Percentiles rank a stretch among this genome's conserved stretches.
Evolutionary conservation across 2,113 vertebrate genomes (phyloP).

Genomic region (Corythoichthys intestinalis): DNA sequence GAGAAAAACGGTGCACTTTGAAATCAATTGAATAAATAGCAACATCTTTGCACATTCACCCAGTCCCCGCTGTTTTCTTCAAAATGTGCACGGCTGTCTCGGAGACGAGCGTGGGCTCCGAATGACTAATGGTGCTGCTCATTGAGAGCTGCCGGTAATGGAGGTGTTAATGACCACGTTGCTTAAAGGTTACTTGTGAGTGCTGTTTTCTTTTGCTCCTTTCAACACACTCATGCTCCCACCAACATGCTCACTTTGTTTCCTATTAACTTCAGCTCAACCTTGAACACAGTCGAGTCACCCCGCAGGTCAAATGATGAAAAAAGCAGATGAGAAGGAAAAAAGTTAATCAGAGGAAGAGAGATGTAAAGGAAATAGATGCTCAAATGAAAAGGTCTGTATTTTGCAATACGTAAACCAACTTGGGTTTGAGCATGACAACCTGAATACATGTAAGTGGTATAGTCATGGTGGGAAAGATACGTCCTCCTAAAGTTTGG

Average conservation of each 20-base stretch:
- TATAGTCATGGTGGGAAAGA: too few species aligned
- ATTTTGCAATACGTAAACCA: constrained; percentile 47
- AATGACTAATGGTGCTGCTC: constrained; percentile 60
- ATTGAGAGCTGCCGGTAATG: constrained; percentile 57
- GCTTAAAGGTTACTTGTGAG: constrained; percentile 65
- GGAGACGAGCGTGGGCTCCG: constrained; percentile 45
- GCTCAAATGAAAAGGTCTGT: constrained; percentile 59
- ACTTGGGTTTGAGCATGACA: constrained; percentile 19
- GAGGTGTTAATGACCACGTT: constrained; percentile 65
- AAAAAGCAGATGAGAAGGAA: constrained; percentile 57
- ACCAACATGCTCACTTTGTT: constrained; percentile 56
- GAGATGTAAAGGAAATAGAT: constrained; percentile 25
- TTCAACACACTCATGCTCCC: constrained; percentile 58
- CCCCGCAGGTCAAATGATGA: constrained; percentile 62
- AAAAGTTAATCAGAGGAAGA: constrained; percentile 55
- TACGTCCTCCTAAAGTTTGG: too few species aligned
- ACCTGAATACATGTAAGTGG: not conserved
- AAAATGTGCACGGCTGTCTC: constrained; percentile 35
- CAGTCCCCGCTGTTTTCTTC: constrained; percentile 35
- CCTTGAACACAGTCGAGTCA: constrained; percentile 39
- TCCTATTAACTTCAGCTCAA: constrained; percentile 55
- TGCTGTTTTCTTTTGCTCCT: constrained; percentile 56
- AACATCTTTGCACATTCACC: constrained; percentile 30
- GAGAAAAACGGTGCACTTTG: constrained; percentile 3
- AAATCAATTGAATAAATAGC: not conserved